phyloP scores from a whole-genome alignment of 2,888 invertebrate species.

The Acanthopleura granulata region DNA sequence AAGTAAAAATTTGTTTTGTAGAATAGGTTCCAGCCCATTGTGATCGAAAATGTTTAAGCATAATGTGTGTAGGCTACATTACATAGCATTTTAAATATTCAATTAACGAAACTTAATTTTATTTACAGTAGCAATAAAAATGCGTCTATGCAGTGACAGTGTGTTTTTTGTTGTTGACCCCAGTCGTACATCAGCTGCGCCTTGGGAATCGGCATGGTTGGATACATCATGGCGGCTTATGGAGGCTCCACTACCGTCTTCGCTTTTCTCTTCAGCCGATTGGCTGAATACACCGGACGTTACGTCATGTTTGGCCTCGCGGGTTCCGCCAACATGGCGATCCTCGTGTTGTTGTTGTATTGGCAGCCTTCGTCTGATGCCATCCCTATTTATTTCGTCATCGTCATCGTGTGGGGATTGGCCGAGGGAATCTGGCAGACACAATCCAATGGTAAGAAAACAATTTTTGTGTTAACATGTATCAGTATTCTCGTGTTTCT shows the following conservation, averaged over 20 bases:
- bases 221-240: slow-evolving; percentile 55
- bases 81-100: too few relatives aligned
- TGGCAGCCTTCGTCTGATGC: slow-evolving; percentile 40
- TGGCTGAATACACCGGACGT: slow-evolving; percentile 46
- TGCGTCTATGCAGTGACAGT: too few relatives aligned
- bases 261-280: slow-evolving; percentile 41
- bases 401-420: slow-evolving; percentile 50
- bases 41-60: too few relatives aligned
- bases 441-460: slow-evolving; percentile 48
- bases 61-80: too few relatives aligned
- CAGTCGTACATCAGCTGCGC: slow-evolving; percentile 57
- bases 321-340: slow-evolving; percentile 36
- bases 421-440: slow-evolving; percentile 55
- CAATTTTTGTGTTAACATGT: neutral
- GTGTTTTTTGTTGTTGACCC: too few relatives aligned
- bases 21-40: too few relatives aligned
- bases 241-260: slow-evolving; percentile 48
- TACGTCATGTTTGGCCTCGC: slow-evolving; percentile 45
- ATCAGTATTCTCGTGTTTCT: too few relatives aligned
- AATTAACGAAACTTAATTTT: too few relatives aligned
- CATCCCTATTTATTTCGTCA: slow-evolving; percentile 36
- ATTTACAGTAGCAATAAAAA: too few relatives aligned
- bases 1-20: too few relatives aligned
- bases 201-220: slow-evolving; percentile 52
- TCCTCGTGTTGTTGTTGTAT: slow-evolving; percentile 39